These are phyloP conservation scores for Anastrepha obliqua DNA, from an alignment of 1,140 invertebrate genomes.

Conservation along the genomic window DNA sequence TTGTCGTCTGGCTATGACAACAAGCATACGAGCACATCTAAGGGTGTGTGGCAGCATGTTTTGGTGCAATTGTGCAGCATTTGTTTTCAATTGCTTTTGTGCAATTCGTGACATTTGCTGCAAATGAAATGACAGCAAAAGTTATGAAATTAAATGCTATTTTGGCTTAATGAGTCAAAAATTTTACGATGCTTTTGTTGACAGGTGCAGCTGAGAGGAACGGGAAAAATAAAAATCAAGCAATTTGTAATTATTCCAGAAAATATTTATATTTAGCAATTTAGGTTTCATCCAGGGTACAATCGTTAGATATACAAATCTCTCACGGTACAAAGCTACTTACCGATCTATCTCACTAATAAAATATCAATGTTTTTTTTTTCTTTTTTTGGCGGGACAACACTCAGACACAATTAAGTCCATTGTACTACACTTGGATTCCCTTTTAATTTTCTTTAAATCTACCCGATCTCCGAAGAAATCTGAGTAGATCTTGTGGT, in stretches of 20 bases:
- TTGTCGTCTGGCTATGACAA: conserved; percentile 1
- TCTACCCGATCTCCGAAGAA: too few relatives aligned
- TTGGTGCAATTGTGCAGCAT: conserved; percentile 62
- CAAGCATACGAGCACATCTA: neutral
- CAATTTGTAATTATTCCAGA: neutral
- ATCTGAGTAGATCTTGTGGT: too few relatives aligned
- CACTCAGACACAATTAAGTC: too few relatives aligned
- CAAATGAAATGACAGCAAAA: conserved; percentile 71
- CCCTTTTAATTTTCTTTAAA: too few relatives aligned
- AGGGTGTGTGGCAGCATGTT: conserved; percentile 9
- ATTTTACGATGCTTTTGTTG: conserved; percentile 21
- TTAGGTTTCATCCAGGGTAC: too few relatives aligned
- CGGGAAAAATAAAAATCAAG: too few relatives aligned
- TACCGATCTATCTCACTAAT: too few relatives aligned
- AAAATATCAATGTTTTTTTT: too few relatives aligned
- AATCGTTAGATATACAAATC: too few relatives aligned
- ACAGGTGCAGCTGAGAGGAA: neutral
- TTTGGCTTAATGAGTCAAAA: conserved; percentile 31
- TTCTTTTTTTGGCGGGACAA: too few relatives aligned
- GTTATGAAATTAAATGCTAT: conserved; percentile 69
- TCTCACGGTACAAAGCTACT: too few relatives aligned
- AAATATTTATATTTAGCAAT: neutral
- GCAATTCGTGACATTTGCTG: conserved; percentile 72
- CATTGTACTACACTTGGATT: too few relatives aligned
- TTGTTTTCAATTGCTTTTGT: conserved; percentile 73